These are phyloP conservation scores for Melipona quadrifasciata DNA, from an alignment of 1,140 invertebrate genomes.

Conservation along the genomic window DNA sequence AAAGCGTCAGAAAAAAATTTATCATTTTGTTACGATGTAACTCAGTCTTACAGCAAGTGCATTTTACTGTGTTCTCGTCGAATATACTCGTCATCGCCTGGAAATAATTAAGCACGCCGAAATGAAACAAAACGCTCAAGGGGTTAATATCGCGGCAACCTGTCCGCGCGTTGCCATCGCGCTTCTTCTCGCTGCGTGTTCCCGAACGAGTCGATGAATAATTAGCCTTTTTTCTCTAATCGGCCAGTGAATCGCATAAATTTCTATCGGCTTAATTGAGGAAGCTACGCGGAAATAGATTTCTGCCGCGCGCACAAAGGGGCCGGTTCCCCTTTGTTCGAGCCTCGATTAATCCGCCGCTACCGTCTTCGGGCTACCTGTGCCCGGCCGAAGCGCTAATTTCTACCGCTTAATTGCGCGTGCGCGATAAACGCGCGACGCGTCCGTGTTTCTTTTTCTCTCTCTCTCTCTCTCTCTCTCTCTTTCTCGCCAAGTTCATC, in stretches of 20 bases:
- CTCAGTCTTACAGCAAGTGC: too few relatives aligned
- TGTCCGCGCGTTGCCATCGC: slow-evolving; percentile 22
- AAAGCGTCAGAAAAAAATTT: too few relatives aligned
- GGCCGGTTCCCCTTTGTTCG: slow-evolving; percentile 17
- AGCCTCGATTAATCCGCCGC: slow-evolving; percentile 41
- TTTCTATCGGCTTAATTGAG: slow-evolving; percentile 59
- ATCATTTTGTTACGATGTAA: too few relatives aligned
- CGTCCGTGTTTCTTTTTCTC: neutral
- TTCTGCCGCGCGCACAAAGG: slow-evolving; percentile 31
- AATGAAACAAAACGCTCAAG: too few relatives aligned
- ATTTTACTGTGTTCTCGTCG: too few relatives aligned
- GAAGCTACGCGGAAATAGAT: slow-evolving; percentile 56
- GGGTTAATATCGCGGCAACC: neutral
- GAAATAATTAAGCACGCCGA: too few relatives aligned
- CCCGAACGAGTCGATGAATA: slow-evolving; percentile 45
- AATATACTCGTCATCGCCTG: too few relatives aligned
- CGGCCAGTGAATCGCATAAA: slow-evolving; percentile 50
- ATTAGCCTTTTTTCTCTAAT: slow-evolving; percentile 45
- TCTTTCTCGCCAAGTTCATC: too few relatives aligned
- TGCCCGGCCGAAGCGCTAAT: neutral
- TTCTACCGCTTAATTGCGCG: slow-evolving; percentile 1
- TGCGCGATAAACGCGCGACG: neutral
- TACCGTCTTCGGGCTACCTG: slow-evolving; percentile 3
- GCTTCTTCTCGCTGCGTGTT: neutral
- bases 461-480: neutral